phyloP scores from a whole-genome alignment of 2,113 vertebrate species.

The Bubo blakistoni region DNA sequence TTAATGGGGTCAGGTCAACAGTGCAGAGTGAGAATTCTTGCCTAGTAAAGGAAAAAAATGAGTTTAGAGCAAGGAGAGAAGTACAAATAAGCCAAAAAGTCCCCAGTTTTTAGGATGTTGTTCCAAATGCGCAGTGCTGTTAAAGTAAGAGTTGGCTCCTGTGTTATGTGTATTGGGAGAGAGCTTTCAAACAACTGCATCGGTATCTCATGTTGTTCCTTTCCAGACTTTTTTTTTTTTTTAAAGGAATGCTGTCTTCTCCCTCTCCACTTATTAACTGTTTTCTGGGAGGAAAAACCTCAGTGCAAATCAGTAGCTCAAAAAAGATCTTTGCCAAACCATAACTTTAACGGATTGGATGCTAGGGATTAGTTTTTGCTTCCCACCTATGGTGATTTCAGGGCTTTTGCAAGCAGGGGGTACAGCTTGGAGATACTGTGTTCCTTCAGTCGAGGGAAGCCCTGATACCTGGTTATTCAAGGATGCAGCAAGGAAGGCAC shows the following conservation, averaged over 20 bases:
- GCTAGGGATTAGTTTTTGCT: background rate
- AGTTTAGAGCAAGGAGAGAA: background rate
- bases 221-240: background rate
- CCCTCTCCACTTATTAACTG: background rate
- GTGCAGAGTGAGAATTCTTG: background rate
- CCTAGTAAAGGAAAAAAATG: background rate
- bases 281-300: background rate
- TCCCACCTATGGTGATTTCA: background rate
- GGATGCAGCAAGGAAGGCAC: background rate
- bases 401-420: background rate
- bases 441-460: background rate
- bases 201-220: background rate
- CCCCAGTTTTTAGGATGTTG: rapidly evolving
- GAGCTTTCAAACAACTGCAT: background rate
- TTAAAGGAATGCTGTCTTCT: background rate
- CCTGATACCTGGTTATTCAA: background rate
- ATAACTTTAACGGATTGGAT: background rate
- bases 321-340: background rate
- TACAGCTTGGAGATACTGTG: rapidly evolving
- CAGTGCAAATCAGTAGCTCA: background rate
- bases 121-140: background rate
- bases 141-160: background rate
- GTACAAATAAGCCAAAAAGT: background rate
- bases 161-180: background rate
- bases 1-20: rapidly evolving